Evolutionary conservation across 2,113 vertebrate species (phyloP), one percentile per base, ranked within the genome.

Genomic region (Aplodontia rufa): DNA sequence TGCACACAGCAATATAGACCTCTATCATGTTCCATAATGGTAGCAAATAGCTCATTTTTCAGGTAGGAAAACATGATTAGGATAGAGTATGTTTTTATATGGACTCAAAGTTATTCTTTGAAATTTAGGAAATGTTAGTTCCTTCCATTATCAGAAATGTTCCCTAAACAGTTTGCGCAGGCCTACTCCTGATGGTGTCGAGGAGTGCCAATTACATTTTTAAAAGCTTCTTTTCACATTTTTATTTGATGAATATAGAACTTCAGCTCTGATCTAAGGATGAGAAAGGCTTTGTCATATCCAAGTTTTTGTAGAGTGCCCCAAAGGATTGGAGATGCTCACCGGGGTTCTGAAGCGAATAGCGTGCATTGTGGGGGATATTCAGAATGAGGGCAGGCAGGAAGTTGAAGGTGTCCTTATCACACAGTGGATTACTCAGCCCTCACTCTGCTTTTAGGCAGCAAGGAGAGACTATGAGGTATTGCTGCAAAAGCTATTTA

Each of bases 401-500:
- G 30, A 93, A 11, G 14, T 35, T 17, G 51, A 68, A 92, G 79
- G 26, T 28, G 64, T 47, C n/a, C 75, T 79, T 53, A 24, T 28
- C 40, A 35, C 72, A 42, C 24, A 28, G 51, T 16, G 35, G 83
- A 47, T 72, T 84, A 81, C 80, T 75, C 71, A 76, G 90, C 62
- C 74, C 42, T 69, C 53, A 10, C 62, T 89, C 60, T 91, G 83
- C 90, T 96, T 94, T 93, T 68, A 91, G 6, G 28, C 81, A 87
- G 35, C 76, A 93, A 96, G 96, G 90, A 78, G 66, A 90, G 80
- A 94, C 72, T 66, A 72, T 92, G 97, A 97, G 87, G 53, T 94
- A 96, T 91, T 94, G 88, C 75, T 87, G 47, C 68, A 68, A 85
- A 93, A 94, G 91, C 93, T 96, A 96, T 97, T 97, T 97, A 87